Evolutionary conservation across 2,797 vertebrate genomes (phyloP).

Genomic region (Myiothlypis coronata): DNA sequence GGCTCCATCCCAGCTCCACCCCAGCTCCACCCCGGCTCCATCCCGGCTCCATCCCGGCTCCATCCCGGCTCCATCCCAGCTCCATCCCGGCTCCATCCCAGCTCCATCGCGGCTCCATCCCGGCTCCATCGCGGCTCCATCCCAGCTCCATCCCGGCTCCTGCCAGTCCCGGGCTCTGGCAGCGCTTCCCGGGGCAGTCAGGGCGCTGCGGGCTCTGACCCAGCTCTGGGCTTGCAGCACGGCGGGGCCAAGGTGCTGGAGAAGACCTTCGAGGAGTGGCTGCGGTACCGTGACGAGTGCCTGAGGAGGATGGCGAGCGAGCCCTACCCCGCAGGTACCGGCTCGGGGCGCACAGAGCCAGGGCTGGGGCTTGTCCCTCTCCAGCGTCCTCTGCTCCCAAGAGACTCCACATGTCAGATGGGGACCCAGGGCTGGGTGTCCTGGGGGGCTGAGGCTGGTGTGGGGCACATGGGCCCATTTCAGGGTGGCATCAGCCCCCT

Average conservation of each 20-base stretch:
- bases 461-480: neutral
- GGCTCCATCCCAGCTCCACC: too few species aligned
- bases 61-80: too few species aligned
- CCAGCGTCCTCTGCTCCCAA: neutral
- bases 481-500: neutral
- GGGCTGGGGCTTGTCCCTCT: neutral
- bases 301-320: conserved; percentile 61
- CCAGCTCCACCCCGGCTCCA: too few species aligned
- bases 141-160: neutral
- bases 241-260: conserved; percentile 58
- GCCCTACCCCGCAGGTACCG: conserved; percentile 45
- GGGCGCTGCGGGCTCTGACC: neutral
- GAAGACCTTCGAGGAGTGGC: conserved; percentile 69
- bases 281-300: conserved; percentile 68
- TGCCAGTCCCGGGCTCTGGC: neutral
- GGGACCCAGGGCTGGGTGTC: neutral
- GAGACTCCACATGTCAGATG: neutral
- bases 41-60: too few species aligned
- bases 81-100: too few species aligned
- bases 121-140: too few species aligned
- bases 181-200: accelerated
- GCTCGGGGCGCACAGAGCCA: accelerated
- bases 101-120: too few species aligned
- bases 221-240: neutral
- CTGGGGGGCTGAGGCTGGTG: accelerated